These are phyloP conservation scores for Steromphala cineraria DNA, from an alignment of 2,888 invertebrate species.

Conservation along the genomic window DNA sequence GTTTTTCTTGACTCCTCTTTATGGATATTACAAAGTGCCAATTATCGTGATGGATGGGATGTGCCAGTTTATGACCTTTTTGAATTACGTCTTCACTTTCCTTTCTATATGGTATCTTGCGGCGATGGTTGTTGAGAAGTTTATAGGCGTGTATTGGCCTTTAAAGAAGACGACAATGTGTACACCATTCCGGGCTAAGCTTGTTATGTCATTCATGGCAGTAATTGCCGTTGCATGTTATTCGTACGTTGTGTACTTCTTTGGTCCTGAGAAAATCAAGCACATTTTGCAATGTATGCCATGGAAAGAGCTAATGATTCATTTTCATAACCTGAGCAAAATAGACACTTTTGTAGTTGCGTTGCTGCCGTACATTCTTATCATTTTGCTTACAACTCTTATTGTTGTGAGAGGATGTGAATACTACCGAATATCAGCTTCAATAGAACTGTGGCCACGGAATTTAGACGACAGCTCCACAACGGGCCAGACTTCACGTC, in stretches of 20 bases:
- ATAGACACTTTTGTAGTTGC: constrained; percentile 59
- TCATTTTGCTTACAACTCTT: constrained; percentile 50
- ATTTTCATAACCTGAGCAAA: constrained; percentile 43
- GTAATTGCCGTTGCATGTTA: constrained; percentile 59
- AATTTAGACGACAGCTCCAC: not conserved
- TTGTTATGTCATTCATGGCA: constrained; percentile 59
- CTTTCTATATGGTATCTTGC: constrained; percentile 63
- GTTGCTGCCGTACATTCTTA: constrained; percentile 52
- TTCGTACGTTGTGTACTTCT: constrained; percentile 63
- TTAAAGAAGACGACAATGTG: constrained; percentile 61
- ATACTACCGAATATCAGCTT: constrained; percentile 48
- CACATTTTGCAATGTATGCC: constrained; percentile 24
- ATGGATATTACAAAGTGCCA: constrained; percentile 35
- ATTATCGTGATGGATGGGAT: constrained; percentile 76
- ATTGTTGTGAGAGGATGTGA: constrained; percentile 51
- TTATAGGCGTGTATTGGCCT: constrained; percentile 62
- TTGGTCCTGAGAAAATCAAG: constrained; percentile 39
- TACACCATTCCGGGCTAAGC: constrained; percentile 67
- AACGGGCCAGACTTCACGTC: constrained; percentile 15
- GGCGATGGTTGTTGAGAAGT: constrained; percentile 60
- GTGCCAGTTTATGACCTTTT: constrained; percentile 85
- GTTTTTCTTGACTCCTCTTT: constrained; percentile 76
- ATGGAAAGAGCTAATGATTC: constrained; percentile 34
- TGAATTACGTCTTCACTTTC: constrained; percentile 76
- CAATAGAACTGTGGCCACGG: constrained; percentile 19